Evolutionary conservation across 2,113 vertebrate species (phyloP), one percentile per base, ranked within the genome.

Genomic region (Aleadryas rufinucha): DNA sequence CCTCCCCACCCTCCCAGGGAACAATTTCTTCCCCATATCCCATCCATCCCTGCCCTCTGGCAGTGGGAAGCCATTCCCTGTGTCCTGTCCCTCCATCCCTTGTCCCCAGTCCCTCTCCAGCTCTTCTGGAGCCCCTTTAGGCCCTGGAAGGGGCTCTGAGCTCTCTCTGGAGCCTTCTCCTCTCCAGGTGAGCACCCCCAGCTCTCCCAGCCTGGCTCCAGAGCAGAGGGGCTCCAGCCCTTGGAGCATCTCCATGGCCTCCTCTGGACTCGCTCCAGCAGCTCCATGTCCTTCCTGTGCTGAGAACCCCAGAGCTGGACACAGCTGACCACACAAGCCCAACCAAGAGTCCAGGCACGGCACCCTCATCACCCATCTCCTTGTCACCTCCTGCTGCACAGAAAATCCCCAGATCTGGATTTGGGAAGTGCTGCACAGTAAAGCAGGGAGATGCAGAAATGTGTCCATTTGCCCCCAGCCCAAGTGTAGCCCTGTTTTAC

Each of bases 381-480:
- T 16, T n/a, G 28, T 35, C 28, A 16, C 20, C 37, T 84, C 42
- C 63, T 31, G 16, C 27, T 39, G 57, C 23, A 52, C 1, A 0
- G 19, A 41, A 16, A 31, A 65, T 52, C 26, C 19, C n/a, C 8
- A 18, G 6, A 28, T 13, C 21, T 17, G n/a, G 13, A 7, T 64
- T 69, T 69, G 31, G 54, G n/a, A 59, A 33, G 26, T 0, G 8
- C 5, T 47, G 16, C 59, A 2, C 12, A 10, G 16, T 4, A 45
- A 33, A 45, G 14, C 16, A 37, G 18, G 49, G 44, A 83, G 33
- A 17, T 3, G 7, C 24, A 80, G 14, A 10, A 49, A 33, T 0
- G 1, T 0, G 6, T 23, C 10, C 37, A 7, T 16, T 26, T 30
- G 19, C 20, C 11, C 14, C n/a, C 16, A 68, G 0, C 14, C 20